Percentiles rank a stretch among this genome's conserved stretches.
These are phyloP conservation scores for Labia minor DNA, from an alignment of 2,888 invertebrate species.

Conservation along the genomic window DNA sequence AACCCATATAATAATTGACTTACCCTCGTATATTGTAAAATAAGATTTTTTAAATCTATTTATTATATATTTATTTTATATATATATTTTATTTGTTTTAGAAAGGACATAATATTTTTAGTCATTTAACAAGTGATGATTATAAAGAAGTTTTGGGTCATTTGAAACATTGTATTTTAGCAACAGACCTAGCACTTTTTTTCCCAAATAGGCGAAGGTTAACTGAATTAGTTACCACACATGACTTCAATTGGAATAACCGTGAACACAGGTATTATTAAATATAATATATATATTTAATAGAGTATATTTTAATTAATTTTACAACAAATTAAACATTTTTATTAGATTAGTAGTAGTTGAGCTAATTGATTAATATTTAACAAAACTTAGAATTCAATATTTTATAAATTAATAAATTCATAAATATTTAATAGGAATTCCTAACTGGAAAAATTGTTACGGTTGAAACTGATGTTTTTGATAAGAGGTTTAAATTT, in stretches of 20 bases:
- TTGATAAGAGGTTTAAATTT: too few species aligned
- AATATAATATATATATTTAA: neutral
- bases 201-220: slow-evolving; percentile 63
- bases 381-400: too few species aligned
- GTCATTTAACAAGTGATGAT: slow-evolving; percentile 55
- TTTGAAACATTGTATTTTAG: slow-evolving; percentile 71
- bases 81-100: slow-evolving; percentile 36
- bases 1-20: too few species aligned
- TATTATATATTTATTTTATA: neutral
- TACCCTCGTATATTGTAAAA: too few species aligned
- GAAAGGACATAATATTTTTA: slow-evolving; percentile 79
- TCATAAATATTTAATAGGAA: too few species aligned
- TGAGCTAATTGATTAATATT: too few species aligned
- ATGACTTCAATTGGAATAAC: slow-evolving; percentile 53
- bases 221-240: slow-evolving; percentile 41
- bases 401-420: neutral
- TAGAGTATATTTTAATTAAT: too few species aligned
- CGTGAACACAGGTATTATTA: slow-evolving; percentile 49
- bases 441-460: too few species aligned
- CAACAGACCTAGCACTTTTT: slow-evolving; percentile 72
- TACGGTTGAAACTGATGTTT: too few species aligned
- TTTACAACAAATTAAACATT: too few species aligned
- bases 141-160: slow-evolving; percentile 66
- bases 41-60: too few species aligned
- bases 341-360: too few species aligned